phyloP scores from a whole-genome alignment of 2,797 vertebrate species.

The Chloroceryle amazona region DNA sequence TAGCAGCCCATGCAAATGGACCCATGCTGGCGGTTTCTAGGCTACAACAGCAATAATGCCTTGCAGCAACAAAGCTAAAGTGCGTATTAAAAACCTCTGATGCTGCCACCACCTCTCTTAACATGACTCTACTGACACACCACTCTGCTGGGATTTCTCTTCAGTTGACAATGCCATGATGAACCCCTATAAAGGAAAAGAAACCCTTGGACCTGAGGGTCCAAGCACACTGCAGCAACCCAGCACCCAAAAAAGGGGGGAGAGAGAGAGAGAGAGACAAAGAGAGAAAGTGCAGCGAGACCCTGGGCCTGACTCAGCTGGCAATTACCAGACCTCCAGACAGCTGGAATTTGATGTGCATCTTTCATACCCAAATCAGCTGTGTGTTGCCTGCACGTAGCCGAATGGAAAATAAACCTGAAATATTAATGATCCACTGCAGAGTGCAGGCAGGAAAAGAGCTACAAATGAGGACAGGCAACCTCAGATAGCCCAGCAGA shows the following conservation, averaged over 20 bases:
- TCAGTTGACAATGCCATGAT: background rate
- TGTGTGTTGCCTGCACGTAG: background rate
- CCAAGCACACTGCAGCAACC: background rate
- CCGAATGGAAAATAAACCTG: conserved; percentile 21
- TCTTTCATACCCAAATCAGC: conserved; percentile 42
- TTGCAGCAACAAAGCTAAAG: background rate
- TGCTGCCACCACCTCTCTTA: background rate
- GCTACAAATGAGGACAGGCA: conserved; percentile 2
- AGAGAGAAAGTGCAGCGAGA: accelerated
- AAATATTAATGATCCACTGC: conserved; percentile 61
- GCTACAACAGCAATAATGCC: accelerated
- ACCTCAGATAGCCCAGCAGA: background rate
- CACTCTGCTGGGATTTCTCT: accelerated
- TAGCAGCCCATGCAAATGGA: background rate
- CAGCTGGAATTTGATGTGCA: background rate
- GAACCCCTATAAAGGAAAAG: background rate
- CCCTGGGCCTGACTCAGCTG: background rate
- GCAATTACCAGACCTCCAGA: background rate
- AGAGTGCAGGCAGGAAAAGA: background rate
- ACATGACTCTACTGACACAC: accelerated
- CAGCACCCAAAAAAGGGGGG: background rate
- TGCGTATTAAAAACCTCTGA: accelerated
- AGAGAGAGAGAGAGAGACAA: accelerated
- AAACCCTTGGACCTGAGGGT: background rate
- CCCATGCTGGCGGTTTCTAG: accelerated